phyloP scores from a whole-genome alignment of 2,797 vertebrate genomes.

The Prionace glauca region DNA sequence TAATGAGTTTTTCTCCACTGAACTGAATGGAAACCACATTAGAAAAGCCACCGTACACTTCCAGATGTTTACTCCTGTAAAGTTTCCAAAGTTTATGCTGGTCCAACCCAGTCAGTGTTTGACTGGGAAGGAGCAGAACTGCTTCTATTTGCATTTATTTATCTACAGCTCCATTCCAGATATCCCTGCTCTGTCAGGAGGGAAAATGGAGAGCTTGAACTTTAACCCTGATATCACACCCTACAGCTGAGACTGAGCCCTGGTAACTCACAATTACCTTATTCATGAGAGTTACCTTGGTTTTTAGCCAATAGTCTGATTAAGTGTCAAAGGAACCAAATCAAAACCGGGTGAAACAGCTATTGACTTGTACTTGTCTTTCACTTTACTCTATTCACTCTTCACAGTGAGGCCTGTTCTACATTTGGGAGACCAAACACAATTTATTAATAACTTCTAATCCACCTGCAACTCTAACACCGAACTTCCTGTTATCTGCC shows the following conservation, averaged over 20 bases:
- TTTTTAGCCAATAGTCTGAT: neutral
- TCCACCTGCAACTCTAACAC: neutral
- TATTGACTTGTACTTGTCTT: neutral
- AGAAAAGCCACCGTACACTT: neutral
- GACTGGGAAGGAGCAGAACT: neutral
- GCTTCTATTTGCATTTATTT: neutral
- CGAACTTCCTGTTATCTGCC: neutral
- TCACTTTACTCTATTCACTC: neutral
- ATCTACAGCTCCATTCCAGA: neutral
- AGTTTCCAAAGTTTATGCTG: neutral
- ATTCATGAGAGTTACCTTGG: neutral
- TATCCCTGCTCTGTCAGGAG: neutral
- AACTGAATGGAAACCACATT: neutral
- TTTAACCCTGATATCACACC: neutral
- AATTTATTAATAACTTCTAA: neutral
- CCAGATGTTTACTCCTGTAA: neutral
- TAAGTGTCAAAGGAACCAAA: neutral
- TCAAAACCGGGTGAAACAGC: neutral
- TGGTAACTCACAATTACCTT: neutral
- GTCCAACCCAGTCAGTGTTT: neutral
- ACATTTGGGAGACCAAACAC: neutral
- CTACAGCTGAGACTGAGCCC: neutral
- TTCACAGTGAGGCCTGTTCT: neutral
- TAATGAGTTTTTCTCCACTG: neutral
- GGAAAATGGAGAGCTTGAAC: neutral